phyloP scores from a whole-genome alignment of 1,140 invertebrate genomes.

The Aplysia californica region DNA sequence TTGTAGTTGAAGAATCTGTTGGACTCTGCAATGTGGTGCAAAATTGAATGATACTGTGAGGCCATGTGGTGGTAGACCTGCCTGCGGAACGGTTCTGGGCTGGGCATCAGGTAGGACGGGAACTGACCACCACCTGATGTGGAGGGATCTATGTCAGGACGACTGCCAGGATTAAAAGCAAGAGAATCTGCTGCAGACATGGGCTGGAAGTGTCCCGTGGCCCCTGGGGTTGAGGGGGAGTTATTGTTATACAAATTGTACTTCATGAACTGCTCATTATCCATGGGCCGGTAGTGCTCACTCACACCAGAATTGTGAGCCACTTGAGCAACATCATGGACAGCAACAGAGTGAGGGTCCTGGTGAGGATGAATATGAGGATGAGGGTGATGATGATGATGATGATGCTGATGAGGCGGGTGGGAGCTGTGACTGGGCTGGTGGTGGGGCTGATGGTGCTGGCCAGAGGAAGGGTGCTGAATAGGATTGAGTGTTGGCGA shows the following conservation, averaged over 20 bases:
- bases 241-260: not conserved
- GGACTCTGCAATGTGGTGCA: slow-evolving; percentile 8
- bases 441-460: not conserved
- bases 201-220: not conserved
- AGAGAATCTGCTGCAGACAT: no score
- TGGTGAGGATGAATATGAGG: no score
- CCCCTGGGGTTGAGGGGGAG: not conserved
- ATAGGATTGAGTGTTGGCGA: no score
- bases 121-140: not conserved
- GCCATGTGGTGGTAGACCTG: slow-evolving; percentile 15
- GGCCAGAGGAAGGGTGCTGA: no score
- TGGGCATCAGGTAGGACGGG: not conserved
- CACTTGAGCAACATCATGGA: no score
- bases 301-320: no score
- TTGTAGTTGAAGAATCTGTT: slow-evolving; percentile 6
- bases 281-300: not conserved
- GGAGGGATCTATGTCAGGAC: not conserved
- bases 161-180: no score
- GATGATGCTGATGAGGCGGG: not conserved
- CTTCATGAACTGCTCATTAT: not conserved
- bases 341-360: no score
- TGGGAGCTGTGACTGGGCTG: not conserved
- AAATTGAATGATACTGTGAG: slow-evolving; percentile 10
- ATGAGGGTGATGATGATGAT: no score
- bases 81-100: not conserved